A percentile compares a stretch with the other conserved stretches of the same genome.
These are phyloP conservation scores for Ceratoteleas bidentatus DNA, from an alignment of 1,140 invertebrate species.

Conservation along the genomic window DNA sequence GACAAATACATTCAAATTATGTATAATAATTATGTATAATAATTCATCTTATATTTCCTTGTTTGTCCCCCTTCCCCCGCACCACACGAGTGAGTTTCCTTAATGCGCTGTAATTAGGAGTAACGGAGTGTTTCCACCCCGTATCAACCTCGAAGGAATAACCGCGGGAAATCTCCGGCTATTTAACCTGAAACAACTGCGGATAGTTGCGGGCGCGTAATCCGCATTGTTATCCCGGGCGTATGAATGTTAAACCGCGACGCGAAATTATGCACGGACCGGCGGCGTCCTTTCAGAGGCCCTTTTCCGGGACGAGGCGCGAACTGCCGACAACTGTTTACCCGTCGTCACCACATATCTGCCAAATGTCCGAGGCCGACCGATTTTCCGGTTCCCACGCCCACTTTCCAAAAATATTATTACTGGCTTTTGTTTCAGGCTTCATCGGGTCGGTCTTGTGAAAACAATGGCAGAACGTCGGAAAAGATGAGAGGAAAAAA, in stretches of 20 bases:
- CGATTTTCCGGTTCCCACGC: too few species aligned
- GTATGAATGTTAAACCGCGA: constrained; percentile 16
- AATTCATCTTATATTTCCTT: too few species aligned
- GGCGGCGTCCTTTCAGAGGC: constrained; percentile 1
- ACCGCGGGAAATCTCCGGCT: constrained; percentile 48
- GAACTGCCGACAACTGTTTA: not conserved
- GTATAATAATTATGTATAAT: too few species aligned
- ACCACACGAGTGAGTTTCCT: not conserved
- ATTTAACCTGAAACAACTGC: constrained; percentile 41
- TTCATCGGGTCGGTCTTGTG: too few species aligned
- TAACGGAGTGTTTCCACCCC: constrained; percentile 53
- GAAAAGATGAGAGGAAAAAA: too few species aligned
- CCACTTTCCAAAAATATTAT: too few species aligned
- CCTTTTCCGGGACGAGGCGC: constrained; percentile 2
- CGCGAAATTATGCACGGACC: constrained; percentile 22
- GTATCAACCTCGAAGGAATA: constrained; percentile 51
- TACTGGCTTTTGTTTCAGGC: too few species aligned
- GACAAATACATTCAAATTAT: too few species aligned
- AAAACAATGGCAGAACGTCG: too few species aligned
- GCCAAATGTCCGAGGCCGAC: too few species aligned
- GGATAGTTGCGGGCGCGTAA: constrained; percentile 22
- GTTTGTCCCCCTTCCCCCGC: too few species aligned
- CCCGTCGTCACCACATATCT: too few species aligned
- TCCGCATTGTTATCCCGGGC: constrained; percentile 36
- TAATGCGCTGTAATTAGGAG: constrained; percentile 54